These are phyloP conservation scores for Tilapia sparmanii DNA, from an alignment of 2,113 vertebrate species.

Conservation along the genomic window DNA sequence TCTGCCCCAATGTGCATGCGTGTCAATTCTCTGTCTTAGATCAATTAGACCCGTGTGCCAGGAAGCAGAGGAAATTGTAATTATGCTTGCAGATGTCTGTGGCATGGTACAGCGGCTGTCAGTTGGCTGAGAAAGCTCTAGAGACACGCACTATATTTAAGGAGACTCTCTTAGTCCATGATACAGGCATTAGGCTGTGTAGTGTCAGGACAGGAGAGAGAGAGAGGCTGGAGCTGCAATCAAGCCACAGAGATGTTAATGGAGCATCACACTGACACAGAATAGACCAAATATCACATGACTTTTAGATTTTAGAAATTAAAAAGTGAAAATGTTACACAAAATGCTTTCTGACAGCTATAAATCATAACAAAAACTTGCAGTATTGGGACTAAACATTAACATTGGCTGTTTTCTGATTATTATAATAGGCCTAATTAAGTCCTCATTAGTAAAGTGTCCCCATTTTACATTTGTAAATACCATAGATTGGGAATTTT, in stretches of 20 bases:
- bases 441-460: slow-evolving; percentile 1
- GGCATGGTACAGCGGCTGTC: slow-evolving; percentile 18
- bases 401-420: background rate
- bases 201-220: background rate
- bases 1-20: background rate
- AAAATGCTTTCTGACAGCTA: background rate
- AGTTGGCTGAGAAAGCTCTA: slow-evolving; percentile 12
- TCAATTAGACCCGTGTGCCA: slow-evolving; percentile 43
- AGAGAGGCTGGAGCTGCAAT: background rate
- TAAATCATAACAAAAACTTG: background rate
- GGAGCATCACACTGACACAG: background rate
- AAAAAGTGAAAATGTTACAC: background rate
- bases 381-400: background rate
- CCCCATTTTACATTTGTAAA: slow-evolving; percentile 20
- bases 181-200: slow-evolving; percentile 13
- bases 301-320: background rate
- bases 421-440: slow-evolving; percentile 25
- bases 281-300: background rate
- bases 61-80: slow-evolving; percentile 41
- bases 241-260: background rate
- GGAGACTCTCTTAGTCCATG: slow-evolving; percentile 6
- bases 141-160: slow-evolving; percentile 11
- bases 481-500: slow-evolving; percentile 15
- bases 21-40: slow-evolving; percentile 32
- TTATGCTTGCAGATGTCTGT: slow-evolving; percentile 47